A percentile compares a stretch with the other conserved stretches of the same genome.
Conservation (phyloP, 2,113 vertebrate genomes). For the Chrysochloris asiatica region DNA sequence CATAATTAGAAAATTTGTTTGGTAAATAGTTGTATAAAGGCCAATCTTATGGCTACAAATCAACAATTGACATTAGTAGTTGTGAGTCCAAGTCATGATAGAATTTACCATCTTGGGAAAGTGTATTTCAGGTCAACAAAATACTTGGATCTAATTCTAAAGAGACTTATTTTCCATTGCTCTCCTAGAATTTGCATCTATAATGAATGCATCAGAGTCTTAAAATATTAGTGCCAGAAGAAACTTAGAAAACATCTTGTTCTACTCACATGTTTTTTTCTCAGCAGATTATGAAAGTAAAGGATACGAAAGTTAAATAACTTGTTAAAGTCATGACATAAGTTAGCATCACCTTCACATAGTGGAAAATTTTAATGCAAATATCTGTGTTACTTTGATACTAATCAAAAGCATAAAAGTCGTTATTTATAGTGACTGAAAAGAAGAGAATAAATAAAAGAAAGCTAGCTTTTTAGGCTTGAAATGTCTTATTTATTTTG, state of each 20-base stretch:
- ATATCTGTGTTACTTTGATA: not conserved
- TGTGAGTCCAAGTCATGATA: not conserved
- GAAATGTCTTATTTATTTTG: not conserved
- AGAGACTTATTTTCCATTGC: not conserved
- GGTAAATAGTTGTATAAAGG: conserved; percentile 35
- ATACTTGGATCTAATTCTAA: conserved; percentile 23
- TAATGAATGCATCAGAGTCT: not conserved
- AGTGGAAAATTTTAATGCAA: not conserved
- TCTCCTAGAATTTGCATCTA: not conserved
- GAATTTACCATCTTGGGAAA: not conserved
- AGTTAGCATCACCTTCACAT: not conserved
- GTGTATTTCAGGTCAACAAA: conserved; percentile 33
- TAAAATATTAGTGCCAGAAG: not conserved
- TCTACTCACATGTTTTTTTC: too few species aligned
- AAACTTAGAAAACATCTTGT: not conserved
- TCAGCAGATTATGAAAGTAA: not conserved
- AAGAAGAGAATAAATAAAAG: not conserved
- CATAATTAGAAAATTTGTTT: conserved; percentile 34
- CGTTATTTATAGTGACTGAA: not conserved
- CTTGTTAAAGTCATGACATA: not conserved
- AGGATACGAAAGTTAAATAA: not conserved
- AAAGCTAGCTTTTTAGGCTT: not conserved
- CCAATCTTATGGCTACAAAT: conserved; percentile 34
- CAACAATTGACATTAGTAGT: not conserved
- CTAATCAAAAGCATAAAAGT: not conserved